Conservation (phyloP, 2,888 invertebrate genomes). For the Lymantria monacha region DNA sequence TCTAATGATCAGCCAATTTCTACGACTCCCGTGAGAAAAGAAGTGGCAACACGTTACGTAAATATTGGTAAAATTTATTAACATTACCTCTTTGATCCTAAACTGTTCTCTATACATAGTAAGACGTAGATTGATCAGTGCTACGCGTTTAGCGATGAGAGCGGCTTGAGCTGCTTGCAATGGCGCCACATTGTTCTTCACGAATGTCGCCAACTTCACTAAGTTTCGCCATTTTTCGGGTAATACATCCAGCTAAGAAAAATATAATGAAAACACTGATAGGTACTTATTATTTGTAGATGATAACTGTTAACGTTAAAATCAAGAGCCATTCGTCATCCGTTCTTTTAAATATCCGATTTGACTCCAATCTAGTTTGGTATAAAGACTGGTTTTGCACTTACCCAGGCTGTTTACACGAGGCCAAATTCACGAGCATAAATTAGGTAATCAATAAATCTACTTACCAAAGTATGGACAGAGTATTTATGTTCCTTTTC, state of each 20-base stretch:
- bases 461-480: conserved; percentile 69
- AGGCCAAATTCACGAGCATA: no score
- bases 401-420: no score
- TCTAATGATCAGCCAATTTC: no score
- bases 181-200: conserved; percentile 93
- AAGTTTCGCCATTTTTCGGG: conserved; percentile 94
- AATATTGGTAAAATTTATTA: neutral
- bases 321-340: no score
- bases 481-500: conserved; percentile 54
- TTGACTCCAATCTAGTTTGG: no score
- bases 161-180: conserved; percentile 94
- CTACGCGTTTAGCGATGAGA: conserved; percentile 91
- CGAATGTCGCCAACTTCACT: conserved; percentile 90
- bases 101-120: conserved; percentile 90
- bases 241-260: conserved; percentile 84
- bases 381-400: no score
- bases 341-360: no score
- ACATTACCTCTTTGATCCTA: conserved; percentile 69
- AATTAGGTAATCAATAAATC: neutral
- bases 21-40: no score
- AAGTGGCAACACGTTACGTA: no score
- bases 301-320: neutral
- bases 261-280: neutral
- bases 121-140: conserved; percentile 90
- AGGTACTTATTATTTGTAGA: neutral